These are phyloP conservation scores for Thereva unica DNA, from an alignment of 2,888 invertebrate species.

Conservation along the genomic window DNA sequence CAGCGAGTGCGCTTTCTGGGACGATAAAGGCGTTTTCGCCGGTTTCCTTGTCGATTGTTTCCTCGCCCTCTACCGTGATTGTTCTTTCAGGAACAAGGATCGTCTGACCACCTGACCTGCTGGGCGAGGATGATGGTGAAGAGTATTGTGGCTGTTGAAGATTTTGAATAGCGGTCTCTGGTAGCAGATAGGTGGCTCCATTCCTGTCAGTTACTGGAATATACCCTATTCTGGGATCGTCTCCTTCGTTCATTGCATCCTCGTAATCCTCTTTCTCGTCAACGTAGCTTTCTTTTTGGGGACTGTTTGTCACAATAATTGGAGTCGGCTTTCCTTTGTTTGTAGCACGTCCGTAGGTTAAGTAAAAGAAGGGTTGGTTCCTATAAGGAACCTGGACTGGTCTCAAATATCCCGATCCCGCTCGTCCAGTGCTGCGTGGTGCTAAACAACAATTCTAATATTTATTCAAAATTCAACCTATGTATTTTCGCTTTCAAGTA, in stretches of 20 bases:
- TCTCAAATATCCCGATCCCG: too few species aligned
- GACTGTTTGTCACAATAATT: too few species aligned
- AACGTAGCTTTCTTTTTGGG: background rate
- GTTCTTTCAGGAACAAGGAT: conserved; percentile 17
- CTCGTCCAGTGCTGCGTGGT: too few species aligned
- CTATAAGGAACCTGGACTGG: too few species aligned
- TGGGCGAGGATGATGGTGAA: too few species aligned
- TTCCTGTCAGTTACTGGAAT: conserved; percentile 14
- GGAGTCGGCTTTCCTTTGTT: too few species aligned
- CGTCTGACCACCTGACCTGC: background rate
- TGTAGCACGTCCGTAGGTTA: too few species aligned
- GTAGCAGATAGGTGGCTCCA: conserved; percentile 23
- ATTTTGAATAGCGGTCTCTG: conserved; percentile 9
- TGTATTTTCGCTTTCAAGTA: too few species aligned
- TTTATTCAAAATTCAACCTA: too few species aligned
- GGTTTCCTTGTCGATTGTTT: conserved; percentile 8
- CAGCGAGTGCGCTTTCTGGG: conserved; percentile 6
- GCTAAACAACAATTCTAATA: too few species aligned
- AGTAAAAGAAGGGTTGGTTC: too few species aligned
- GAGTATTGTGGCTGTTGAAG: background rate
- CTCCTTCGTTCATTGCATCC: background rate
- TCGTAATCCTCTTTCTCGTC: background rate
- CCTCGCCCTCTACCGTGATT: background rate
- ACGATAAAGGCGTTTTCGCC: conserved; percentile 15
- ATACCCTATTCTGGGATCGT: background rate